Base-by-base conservation (phyloP, 2,888 invertebrate species). In the Eupithecia dodoneata region DNA sequence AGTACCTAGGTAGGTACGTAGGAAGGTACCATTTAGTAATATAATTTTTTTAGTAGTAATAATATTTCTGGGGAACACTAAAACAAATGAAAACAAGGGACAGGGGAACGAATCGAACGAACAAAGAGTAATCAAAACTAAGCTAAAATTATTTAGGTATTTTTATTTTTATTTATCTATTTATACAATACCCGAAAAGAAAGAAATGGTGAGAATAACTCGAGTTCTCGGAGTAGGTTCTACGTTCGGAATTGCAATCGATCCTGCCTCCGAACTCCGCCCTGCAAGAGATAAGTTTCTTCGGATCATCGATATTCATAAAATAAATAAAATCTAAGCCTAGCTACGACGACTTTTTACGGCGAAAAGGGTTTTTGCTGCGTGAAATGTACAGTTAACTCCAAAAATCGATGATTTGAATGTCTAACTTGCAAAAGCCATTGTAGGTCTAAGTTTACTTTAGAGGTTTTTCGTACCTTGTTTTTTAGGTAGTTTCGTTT, bases 171-270 rank as follows among this genome's bases (percentile, higher is more conserved):
- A 30, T 30, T 30, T 30, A 30, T 30, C 30, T 30, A 30, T 30
- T 30, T 30, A 30, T 30, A 30, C 30, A 30, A 30, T 30, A 30
- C 30, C 30, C 30, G 30, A 30, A 30, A 30, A 30, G 30, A 30
- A 30, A 30, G 30, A 3, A 3, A 59, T 12, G 15, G 59, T 63
- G 63, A 30, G 30, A 30, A 10, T 30, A 10, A 63, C 1, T 59
- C 52, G 92, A 90, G 86, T 87, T 88, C 72, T 2, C 74, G 74
- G 84, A 81, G 91, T 90, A 88, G 67, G 76, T 79, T 72, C 80
- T 83, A 83, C 86, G 85, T 86, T 87, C 86, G 87, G 84, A 83
- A 83, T 86, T 83, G 83, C 86, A 89, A 93, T 94, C 93, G 93
- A 94, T 94, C 63, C 89, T 89, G 86, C 80, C 82, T 83, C 82